Evolutionary conservation across 2,113 vertebrate species (phyloP), one percentile per base, ranked within the genome.

Genomic region (Poeciliopsis retropinna): DNA sequence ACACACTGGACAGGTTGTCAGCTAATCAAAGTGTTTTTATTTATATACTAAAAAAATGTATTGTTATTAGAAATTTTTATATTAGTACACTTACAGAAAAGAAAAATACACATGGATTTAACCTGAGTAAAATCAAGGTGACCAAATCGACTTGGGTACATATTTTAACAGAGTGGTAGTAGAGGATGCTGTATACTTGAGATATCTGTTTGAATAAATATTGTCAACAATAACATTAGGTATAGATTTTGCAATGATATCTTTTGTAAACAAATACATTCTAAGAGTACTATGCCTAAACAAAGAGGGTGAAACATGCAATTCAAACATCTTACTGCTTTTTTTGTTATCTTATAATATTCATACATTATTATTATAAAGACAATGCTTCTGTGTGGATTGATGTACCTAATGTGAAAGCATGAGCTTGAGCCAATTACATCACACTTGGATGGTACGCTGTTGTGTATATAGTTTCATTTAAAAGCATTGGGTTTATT

Each of bases 291-390:
- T 32, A 19, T 22, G 29, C 25, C 28, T 8, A 32, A 64, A 34
- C 22, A 54, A 22, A 47, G 5, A 19, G 1, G 5, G 47, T 54
- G 2, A 54, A 54, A 66, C 64, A 67, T 80, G n/a, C 31, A 74
- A 75, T 72, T 72, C 60, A 9, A 78, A 76, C 64, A 66, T 29
- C 57, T 67, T 34, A 71, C 28, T 57, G 29, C 30, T n/a, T 34
- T 82, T 61, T 47, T 13, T 32, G 28, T 64, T 39, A 28, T 80
- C 82, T 57, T 67, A 72, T 60, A 51, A 22, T 31, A 83, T 63
- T 63, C 65, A 51, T 73, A 75, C 79, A 67, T 17, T 30, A 15
- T 30, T 67, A 60, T 31, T 30, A 65, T 31, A 57, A 32, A 66
- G 37, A 32, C 31, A 51, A 19, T 70, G 32, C 75, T 62, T 70